Base-by-base conservation (phyloP, 37 sponge, comb jelly and placozoan species). In the Theonella swinhoei region DNA sequence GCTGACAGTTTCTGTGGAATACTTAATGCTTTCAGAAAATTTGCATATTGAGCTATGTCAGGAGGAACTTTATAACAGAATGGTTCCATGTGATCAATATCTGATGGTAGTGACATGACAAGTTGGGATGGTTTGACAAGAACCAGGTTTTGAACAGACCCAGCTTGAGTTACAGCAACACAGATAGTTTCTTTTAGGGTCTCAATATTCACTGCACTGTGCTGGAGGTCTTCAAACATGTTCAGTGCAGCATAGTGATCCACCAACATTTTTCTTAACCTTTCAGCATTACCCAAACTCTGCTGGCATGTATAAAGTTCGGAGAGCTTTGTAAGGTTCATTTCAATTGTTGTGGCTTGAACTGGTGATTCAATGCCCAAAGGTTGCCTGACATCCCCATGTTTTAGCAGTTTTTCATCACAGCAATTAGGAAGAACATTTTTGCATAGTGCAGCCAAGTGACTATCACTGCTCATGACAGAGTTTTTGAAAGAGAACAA, bases 231-330 rank as follows among this genome's bases (percentile, higher is more conserved):
- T 33, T 33, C 5, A 31, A 29, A 23, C 30, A 17, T 68, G 34
- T 87, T 70, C 37, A 87, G 30, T n/a, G 31, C 79, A 8, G 66
- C 47, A 63, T 80, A 87, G 75, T 87, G 88, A 31, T 34, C 7
- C 31, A 25, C 39, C 29, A 86, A 75, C 22, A 87, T 4, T 47
- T 77, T 31, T 26, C 4, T 68, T 25, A 74, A 33, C 17, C 3
- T 58, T n/a, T n/a, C n/a, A 4, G 8, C 26, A 47, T 22, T 31
- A 28, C 22, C 23, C 29, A 14, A 47, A 7, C 7, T 47, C 14
- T 47, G 54, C 14, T 17, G 11, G 14, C 54, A 47, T 17, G 54
- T 47, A 47, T 47, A 47, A 47, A 14, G 14, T 38, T 59, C 34
- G 24, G 78, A 85, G 2, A 85, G 60, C 9, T 17, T 20, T 5